Evolutionary conservation across 1,140 invertebrate genomes (phyloP).

Genomic region (Drosophila lacteicornis): DNA sequence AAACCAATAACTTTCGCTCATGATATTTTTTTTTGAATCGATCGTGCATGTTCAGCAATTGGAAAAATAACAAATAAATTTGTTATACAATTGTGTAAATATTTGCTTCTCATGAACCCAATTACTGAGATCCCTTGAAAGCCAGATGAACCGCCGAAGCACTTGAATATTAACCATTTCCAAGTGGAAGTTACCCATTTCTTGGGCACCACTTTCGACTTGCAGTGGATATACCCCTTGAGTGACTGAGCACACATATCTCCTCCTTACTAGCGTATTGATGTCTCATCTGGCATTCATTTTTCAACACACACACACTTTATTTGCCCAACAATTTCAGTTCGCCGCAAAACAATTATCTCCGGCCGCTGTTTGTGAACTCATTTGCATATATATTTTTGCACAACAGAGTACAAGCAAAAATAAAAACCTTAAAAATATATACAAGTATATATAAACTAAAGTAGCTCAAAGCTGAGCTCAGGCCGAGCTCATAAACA

Average conservation of each 20-base stretch:
- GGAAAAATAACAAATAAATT: conserved; percentile 30
- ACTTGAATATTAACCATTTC: conserved; percentile 26
- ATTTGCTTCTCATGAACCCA: conserved; percentile 43
- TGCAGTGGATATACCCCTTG: conserved; percentile 26
- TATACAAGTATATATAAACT: conserved; percentile 27
- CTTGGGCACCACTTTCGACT: conserved; percentile 25
- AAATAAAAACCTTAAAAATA: conserved; percentile 41
- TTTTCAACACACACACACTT: conserved; percentile 29
- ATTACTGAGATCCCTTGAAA: conserved; percentile 42
- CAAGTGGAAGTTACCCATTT: conserved; percentile 41
- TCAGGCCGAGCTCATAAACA: conserved; percentile 65
- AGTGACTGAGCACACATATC: conserved; percentile 28
- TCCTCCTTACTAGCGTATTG: conserved; percentile 38
- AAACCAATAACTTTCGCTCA: conserved; percentile 44
- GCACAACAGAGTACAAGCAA: conserved; percentile 37
- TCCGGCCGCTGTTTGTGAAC: conserved; percentile 35
- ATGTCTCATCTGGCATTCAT: conserved; percentile 43
- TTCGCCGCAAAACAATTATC: conserved; percentile 47
- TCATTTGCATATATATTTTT: conserved; percentile 58
- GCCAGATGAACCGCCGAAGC: conserved; percentile 24
- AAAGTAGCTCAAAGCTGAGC: conserved; percentile 62
- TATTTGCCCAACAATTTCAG: conserved; percentile 49
- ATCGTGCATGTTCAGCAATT: conserved; percentile 35
- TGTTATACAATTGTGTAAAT: conserved; percentile 51
- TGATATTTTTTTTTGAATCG: neutral